Evolutionary conservation across 2,888 invertebrate species (phyloP), one percentile per base, ranked within the genome.

Genomic region (Erebia ligea): DNA sequence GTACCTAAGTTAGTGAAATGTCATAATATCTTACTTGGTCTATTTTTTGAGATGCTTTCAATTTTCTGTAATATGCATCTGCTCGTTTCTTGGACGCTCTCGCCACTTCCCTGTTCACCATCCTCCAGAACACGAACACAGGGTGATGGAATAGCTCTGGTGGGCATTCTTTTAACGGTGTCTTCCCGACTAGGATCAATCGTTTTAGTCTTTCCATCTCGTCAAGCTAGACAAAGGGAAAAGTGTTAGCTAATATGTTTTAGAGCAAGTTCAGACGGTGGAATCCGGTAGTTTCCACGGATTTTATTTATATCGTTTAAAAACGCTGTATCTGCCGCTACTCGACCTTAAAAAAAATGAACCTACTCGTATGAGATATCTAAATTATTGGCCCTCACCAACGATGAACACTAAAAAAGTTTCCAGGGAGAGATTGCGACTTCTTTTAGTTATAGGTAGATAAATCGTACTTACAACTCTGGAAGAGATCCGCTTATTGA

Each of bases 201-300:
- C 94, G 94, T 82, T 96, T 96, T 75, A 96, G 94, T 69, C 96
- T 90, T 83, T 95, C 95, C 90, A 95, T 94, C 86, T 96, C 96
- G 79, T 95, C 94, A 79, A 92, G 90, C 95, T 95, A 34, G 45
- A 17, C 6, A 40, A 62, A 40, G 34, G 17, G 5, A 42, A 59
- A 42, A 21, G 4, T 10, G 11, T 45, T 45, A 45, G 45, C 13
- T 11, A 45, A 11, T 13, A 50, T n/a, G 5, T 50, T n/a, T 52
- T 10, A 17, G 9, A 5, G n/a, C 52, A 9, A 52, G n/a, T 11
- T 11, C 45, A 45, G 45, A 11, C 45, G 11, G 45, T 13, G 11
- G 13, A 45, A 11, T 13, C 45, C 45, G 45, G 11, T 13, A 11
- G 45, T 3, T 34, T 34, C 34, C 0, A 2, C 45, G 2, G 13